phyloP scores from a whole-genome alignment of 2,888 invertebrate species.

The Lymantria dispar region DNA sequence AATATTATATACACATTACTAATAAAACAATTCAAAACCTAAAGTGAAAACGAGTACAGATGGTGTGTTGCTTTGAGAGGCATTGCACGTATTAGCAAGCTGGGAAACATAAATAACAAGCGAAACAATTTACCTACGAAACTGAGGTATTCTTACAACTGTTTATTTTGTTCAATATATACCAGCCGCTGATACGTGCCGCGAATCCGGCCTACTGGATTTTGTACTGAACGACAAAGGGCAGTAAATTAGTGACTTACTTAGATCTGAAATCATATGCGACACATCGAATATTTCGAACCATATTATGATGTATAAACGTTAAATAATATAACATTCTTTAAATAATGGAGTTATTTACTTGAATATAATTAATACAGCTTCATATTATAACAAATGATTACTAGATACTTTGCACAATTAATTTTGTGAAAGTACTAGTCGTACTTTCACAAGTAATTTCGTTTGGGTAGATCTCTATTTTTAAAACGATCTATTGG shows the following conservation, averaged over 20 bases:
- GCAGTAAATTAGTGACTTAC: slow-evolving; percentile 17
- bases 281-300: too few relatives aligned
- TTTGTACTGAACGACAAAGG: slow-evolving; percentile 7
- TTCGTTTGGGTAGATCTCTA: too few relatives aligned
- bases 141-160: slow-evolving; percentile 77
- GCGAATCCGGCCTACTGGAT: slow-evolving; percentile 48
- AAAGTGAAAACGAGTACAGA: slow-evolving; percentile 40
- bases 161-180: slow-evolving; percentile 78
- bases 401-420: too few relatives aligned
- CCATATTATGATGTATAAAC: too few relatives aligned
- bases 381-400: too few relatives aligned
- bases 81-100: slow-evolving; percentile 75
- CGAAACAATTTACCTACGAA: slow-evolving; percentile 78
- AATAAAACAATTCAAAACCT: slow-evolving; percentile 41
- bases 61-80: slow-evolving; percentile 45
- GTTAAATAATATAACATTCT: too few relatives aligned
- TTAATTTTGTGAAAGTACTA: too few relatives aligned
- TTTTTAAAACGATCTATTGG: too few relatives aligned
- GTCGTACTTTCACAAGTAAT: too few relatives aligned
- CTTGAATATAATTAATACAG: too few relatives aligned
- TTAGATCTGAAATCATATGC: neutral
- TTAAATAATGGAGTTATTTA: too few relatives aligned
- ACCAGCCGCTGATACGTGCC: slow-evolving; percentile 65
- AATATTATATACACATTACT: slow-evolving; percentile 9
- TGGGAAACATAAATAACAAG: slow-evolving; percentile 75